phyloP scores from a whole-genome alignment of 2,888 invertebrate species.

The Cyclophora albipunctata region DNA sequence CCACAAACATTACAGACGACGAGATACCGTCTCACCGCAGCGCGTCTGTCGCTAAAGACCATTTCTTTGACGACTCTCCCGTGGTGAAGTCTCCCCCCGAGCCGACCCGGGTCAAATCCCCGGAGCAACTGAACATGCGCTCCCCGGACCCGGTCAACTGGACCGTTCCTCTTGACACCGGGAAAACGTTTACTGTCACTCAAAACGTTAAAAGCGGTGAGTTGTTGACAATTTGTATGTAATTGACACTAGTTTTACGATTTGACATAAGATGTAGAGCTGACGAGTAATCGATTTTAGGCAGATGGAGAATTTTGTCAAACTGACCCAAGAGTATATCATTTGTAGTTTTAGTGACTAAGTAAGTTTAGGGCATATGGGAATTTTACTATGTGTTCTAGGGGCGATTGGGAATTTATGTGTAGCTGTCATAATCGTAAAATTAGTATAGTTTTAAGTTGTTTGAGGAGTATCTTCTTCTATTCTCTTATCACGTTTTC shows the following conservation, averaged over 20 bases:
- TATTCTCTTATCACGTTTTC: conserved; percentile 2
- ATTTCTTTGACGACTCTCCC: conserved; percentile 71
- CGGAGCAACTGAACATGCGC: conserved; percentile 93
- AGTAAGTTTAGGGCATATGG: too few species aligned
- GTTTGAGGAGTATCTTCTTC: conserved; percentile 59
- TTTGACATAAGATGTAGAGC: neutral
- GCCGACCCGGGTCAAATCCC: conserved; percentile 93
- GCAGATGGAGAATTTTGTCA: conserved; percentile 1
- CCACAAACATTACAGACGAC: conserved; percentile 46
- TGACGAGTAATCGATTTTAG: neutral
- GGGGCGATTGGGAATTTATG: too few species aligned
- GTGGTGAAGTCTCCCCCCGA: conserved; percentile 95
- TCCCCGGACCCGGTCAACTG: conserved; percentile 96
- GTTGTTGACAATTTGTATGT: conserved; percentile 27
- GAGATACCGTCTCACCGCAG: conserved; percentile 67
- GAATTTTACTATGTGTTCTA: too few species aligned
- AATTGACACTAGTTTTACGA: conserved; percentile 13
- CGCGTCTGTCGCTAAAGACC: conserved; percentile 70
- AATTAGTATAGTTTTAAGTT: conserved; percentile 25
- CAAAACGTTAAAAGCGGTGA: conserved; percentile 87
- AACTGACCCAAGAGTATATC: too few species aligned
- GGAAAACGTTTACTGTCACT: conserved; percentile 94
- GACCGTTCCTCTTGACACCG: conserved; percentile 95
- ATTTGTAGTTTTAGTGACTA: too few species aligned
- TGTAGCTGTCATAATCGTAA: conserved; percentile 21